These are phyloP conservation scores for Acrocephalus arundinaceus DNA, from an alignment of 2,113 vertebrate species.

Conservation along the genomic window DNA sequence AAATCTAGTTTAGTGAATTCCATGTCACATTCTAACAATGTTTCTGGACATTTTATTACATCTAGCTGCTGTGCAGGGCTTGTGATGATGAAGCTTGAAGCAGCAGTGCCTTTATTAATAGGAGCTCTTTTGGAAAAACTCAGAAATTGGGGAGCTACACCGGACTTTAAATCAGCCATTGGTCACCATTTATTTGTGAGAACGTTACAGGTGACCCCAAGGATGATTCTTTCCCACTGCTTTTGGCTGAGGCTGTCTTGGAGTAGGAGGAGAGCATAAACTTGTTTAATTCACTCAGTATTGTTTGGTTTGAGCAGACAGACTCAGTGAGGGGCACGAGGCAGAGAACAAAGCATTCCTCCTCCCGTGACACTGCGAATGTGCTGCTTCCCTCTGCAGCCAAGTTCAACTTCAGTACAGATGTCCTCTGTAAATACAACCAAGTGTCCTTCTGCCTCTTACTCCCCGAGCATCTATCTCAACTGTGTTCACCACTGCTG, in stretches of 20 bases:
- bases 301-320: not conserved
- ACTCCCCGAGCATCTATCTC: not conserved
- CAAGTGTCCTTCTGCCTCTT: not conserved
- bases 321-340: not conserved
- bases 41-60: not conserved
- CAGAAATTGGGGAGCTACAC: not conserved
- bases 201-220: not conserved
- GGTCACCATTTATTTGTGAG: not conserved
- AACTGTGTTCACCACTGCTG: not conserved
- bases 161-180: not conserved
- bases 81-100: not conserved
- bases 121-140: not conserved
- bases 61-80: not conserved
- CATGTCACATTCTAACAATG: too few relatives aligned
- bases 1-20: not conserved
- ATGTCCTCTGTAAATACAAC: not conserved
- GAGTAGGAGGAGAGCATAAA: not conserved
- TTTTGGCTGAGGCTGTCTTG: not conserved
- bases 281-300: not conserved
- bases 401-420: not conserved
- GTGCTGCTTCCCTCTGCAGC: not conserved
- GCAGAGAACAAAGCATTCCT: not conserved
- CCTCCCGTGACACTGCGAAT: not conserved
- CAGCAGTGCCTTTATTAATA: not conserved
- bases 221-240: not conserved